phyloP scores from a whole-genome alignment of 2,797 vertebrate genomes.

The Allobates femoralis region DNA sequence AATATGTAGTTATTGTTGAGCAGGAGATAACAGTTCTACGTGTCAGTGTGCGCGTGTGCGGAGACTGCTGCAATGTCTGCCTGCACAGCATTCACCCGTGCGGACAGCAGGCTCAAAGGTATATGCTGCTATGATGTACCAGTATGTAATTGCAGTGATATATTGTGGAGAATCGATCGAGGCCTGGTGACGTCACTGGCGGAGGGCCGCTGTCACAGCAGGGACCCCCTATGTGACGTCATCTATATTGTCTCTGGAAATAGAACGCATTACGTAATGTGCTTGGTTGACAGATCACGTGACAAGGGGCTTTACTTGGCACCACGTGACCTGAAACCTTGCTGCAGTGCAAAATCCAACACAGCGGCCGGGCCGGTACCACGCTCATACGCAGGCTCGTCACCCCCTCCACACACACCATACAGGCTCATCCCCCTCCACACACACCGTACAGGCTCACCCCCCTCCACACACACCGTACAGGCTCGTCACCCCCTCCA shows the following conservation, averaged over 20 bases:
- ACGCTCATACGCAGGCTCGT: too few relatives aligned
- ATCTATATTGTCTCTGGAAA: slow-evolving; percentile 38
- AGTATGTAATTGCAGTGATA: not conserved
- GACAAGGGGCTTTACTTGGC: not conserved
- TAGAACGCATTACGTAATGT: slow-evolving; percentile 58
- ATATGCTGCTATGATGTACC: not conserved
- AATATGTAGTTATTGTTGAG: not conserved
- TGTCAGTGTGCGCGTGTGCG: not conserved
- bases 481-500: too few relatives aligned
- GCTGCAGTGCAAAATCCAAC: slow-evolving; percentile 28
- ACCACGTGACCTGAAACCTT: slow-evolving; percentile 10
- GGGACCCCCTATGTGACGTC: slow-evolving; percentile 52
- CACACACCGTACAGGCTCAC: too few relatives aligned
- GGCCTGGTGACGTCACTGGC: slow-evolving; percentile 22
- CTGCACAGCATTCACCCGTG: too few relatives aligned
- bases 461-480: too few relatives aligned
- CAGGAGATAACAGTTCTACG: not conserved
- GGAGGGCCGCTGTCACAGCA: slow-evolving; percentile 9
- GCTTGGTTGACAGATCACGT: slow-evolving; percentile 46
- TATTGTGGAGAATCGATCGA: not conserved
- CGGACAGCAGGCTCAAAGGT: too few relatives aligned
- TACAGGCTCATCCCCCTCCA: too few relatives aligned
- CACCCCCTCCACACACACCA: too few relatives aligned
- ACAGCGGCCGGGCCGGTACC: too few relatives aligned
- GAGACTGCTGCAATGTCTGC: not conserved